Base-by-base conservation (phyloP, 2,888 invertebrate species). In the Epirrhoe alternata region DNA sequence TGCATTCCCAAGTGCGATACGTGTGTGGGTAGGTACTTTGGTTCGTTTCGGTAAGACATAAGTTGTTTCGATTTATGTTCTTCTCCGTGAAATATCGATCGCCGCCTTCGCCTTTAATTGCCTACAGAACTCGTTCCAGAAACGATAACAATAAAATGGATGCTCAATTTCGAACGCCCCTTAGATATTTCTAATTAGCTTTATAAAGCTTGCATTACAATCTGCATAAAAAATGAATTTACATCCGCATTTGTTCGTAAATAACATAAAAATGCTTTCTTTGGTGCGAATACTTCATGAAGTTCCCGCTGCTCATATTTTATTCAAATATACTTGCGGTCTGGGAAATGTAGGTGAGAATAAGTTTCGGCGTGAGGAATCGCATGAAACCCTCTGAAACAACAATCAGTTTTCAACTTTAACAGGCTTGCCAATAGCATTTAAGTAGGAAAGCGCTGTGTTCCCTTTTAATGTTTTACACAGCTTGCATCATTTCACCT, bases 251-350 rank as follows among this genome's bases (percentile, higher is more conserved):
- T 64, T 60, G 68, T 65, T 69, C 61, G 61, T 64, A 69, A 70
- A 67, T 69, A 69, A 72, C 63, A 71, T 72, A 75, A 72, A 74
- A 73, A 72, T 74, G 71, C 71, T 75, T 75, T 78, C 74, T 79
- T 74, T 72, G 69, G 69, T 74, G 69, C 68, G 70, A 70, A 70
- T 75, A 75, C 71, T 75, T 77, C 65, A 70, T 69, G 63, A 74
- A 79, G 67, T 74, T 69, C 72, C 69, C 69, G 66, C 63, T 57
- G 67, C 74, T 79, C 76, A 82, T 82, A 80, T 77, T 81, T 81
- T 84, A 84, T 85, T 82, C 78, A 82, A 77, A 77, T 77, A 75
- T 68, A 75, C 72, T 77, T 73, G 75, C 64, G 72, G 71, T 72
- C 74, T 68, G 74, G 73, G 74, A 74, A 82, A 77, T 76, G 74